These are phyloP conservation scores for Peromyscus polionotus DNA, from an alignment of 2,113 vertebrate genomes.

Conservation along the genomic window DNA sequence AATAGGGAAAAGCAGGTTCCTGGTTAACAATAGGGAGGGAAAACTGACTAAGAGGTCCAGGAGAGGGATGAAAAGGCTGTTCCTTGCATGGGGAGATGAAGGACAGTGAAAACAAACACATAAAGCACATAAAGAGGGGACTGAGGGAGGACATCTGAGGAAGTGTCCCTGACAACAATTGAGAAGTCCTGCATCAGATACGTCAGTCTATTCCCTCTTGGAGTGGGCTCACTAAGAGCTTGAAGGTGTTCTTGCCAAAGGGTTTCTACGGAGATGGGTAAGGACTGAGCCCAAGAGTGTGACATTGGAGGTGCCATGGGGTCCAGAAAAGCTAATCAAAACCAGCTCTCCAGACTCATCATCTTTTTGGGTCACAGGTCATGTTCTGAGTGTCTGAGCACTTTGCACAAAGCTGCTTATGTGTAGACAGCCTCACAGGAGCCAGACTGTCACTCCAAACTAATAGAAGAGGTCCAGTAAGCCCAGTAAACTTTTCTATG, in stretches of 20 bases:
- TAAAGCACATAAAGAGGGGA: neutral
- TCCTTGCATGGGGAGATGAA: accelerated
- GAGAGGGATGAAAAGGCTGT: neutral
- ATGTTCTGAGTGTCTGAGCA: neutral
- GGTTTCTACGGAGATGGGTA: neutral
- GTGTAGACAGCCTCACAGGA: neutral
- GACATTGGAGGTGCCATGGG: neutral
- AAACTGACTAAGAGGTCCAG: neutral
- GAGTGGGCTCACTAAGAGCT: neutral
- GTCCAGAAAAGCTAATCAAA: neutral
- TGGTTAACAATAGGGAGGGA: neutral
- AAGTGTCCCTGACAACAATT: neutral
- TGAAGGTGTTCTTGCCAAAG: neutral
- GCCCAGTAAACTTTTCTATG: neutral
- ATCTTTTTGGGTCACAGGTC: neutral
- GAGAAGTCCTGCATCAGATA: neutral
- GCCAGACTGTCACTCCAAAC: neutral
- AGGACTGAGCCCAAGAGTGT: neutral
- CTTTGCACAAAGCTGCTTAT: neutral
- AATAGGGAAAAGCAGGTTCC: neutral
- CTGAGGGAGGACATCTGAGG: neutral
- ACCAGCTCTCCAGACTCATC: neutral
- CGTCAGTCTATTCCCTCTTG: neutral
- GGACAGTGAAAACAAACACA: neutral
- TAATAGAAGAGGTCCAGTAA: neutral